Evolutionary conservation across 2,797 vertebrate species (phyloP).

Genomic region (Eospalax fontanierii): DNA sequence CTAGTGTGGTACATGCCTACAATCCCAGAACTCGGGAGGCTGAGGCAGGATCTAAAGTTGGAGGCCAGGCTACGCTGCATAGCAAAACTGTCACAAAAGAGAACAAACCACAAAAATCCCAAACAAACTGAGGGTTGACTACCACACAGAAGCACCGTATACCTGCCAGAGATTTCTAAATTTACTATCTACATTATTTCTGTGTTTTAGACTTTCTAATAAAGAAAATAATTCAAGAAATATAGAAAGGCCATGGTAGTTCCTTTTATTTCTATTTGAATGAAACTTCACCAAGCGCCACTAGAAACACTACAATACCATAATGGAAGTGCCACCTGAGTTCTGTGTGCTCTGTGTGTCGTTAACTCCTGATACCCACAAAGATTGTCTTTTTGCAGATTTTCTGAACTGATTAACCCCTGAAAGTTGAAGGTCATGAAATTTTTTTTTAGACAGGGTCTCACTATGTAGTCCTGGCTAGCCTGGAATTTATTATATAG

Average conservation of each 20-base stretch:
- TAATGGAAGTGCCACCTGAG: background rate
- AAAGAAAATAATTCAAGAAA: background rate
- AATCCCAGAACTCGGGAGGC: background rate
- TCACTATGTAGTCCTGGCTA: no score
- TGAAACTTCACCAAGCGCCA: background rate
- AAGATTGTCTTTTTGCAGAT: background rate
- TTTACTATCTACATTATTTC: background rate
- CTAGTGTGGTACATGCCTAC: background rate
- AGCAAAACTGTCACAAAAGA: background rate
- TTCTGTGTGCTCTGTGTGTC: background rate
- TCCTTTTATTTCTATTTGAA: background rate
- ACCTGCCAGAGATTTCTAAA: background rate
- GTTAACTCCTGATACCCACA: background rate
- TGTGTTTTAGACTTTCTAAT: background rate
- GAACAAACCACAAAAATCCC: background rate
- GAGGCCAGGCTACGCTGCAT: background rate
- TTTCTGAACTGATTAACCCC: slow-evolving; percentile 3
- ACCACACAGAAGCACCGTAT: background rate
- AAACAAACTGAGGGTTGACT: background rate
- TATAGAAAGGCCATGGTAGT: background rate
- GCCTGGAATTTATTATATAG: no score
- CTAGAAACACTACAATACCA: background rate
- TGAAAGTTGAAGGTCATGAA: background rate
- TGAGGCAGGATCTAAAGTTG: background rate
- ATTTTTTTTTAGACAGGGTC: no score